These are phyloP conservation scores for Glossosoma conforme DNA, from an alignment of 1,140 invertebrate genomes.

Conservation along the genomic window DNA sequence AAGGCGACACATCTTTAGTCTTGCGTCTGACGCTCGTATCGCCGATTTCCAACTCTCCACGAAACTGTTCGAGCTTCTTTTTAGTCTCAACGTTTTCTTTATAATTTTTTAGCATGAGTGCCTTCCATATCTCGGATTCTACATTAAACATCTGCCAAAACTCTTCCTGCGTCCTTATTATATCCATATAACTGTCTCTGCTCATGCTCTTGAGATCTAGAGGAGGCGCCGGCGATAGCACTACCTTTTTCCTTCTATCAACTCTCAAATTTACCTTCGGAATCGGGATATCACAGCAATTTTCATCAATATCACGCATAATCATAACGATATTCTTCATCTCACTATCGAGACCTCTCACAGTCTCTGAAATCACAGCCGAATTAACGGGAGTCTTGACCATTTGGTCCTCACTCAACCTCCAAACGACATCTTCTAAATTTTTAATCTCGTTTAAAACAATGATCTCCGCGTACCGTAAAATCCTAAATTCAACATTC, in stretches of 20 bases:
- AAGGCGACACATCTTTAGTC: slow-evolving; percentile 1
- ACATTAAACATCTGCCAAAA: slow-evolving; percentile 49
- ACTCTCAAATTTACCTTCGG: slow-evolving; percentile 14
- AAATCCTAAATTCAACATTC: slow-evolving; percentile 47
- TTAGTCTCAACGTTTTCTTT: slow-evolving; percentile 47
- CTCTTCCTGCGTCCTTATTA: slow-evolving; percentile 32
- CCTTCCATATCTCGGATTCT: slow-evolving; percentile 49
- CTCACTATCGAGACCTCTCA: slow-evolving; percentile 32
- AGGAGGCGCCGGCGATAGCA: slow-evolving; percentile 4
- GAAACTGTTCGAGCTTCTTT: slow-evolving; percentile 44
- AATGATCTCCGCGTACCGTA: slow-evolving; percentile 48
- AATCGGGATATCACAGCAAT: background rate
- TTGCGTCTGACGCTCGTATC: slow-evolving; percentile 18
- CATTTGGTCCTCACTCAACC: slow-evolving; percentile 31
- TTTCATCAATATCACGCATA: slow-evolving; percentile 39
- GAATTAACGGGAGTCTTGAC: slow-evolving; percentile 37
- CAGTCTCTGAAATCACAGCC: slow-evolving; percentile 33
- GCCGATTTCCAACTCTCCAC: slow-evolving; percentile 41
- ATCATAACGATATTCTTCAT: slow-evolving; percentile 38
- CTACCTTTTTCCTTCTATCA: slow-evolving; percentile 28
- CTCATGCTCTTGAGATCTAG: slow-evolving; percentile 3
- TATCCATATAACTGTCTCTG: slow-evolving; percentile 21
- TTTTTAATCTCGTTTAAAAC: slow-evolving; percentile 44
- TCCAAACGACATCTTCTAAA: slow-evolving; percentile 38
- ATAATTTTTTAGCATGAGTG: slow-evolving; percentile 44